Conservation (phyloP, 2,888 invertebrate genomes). For the Epirrhoe tristata region DNA sequence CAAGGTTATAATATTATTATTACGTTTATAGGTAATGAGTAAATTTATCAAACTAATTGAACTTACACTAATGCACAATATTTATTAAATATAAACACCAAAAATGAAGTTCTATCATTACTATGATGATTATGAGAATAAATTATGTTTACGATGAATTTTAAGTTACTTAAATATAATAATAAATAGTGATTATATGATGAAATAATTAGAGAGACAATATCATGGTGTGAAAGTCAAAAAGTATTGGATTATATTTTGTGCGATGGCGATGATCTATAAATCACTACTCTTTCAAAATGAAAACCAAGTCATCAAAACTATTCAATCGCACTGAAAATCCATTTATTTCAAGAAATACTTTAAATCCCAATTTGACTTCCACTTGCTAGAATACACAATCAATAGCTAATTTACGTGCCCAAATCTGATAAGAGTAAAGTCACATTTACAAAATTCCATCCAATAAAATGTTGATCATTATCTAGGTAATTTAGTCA, state of each 20-base stretch:
- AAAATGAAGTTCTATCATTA: constrained; percentile 80
- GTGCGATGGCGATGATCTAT: constrained; percentile 47
- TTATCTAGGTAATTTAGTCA: constrained; percentile 61
- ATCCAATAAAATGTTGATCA: constrained; percentile 82
- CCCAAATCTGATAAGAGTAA: constrained; percentile 66
- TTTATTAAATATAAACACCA: constrained; percentile 77
- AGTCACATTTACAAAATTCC: constrained; percentile 67
- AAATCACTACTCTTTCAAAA: constrained; percentile 31
- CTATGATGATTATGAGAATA: constrained; percentile 81
- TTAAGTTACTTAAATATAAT: constrained; percentile 83
- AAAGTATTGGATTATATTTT: constrained; percentile 52
- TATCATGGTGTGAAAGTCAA: constrained; percentile 77
- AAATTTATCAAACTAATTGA: constrained; percentile 76
- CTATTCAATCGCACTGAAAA: constrained; percentile 34
- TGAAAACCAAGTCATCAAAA: constrained; percentile 30
- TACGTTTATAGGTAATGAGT: constrained; percentile 58
- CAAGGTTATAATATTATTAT: constrained; percentile 56
- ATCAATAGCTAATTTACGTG: constrained; percentile 62
- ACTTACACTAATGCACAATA: constrained; percentile 80
- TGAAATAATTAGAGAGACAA: constrained; percentile 82
- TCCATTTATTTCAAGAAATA: constrained; percentile 26
- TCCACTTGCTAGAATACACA: constrained; percentile 63
- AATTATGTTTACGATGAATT: constrained; percentile 80
- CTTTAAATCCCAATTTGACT: constrained; percentile 57
- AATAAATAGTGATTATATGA: constrained; percentile 84